phyloP scores from a whole-genome alignment of 2,888 invertebrate species.

The Leptopilina myrica region DNA sequence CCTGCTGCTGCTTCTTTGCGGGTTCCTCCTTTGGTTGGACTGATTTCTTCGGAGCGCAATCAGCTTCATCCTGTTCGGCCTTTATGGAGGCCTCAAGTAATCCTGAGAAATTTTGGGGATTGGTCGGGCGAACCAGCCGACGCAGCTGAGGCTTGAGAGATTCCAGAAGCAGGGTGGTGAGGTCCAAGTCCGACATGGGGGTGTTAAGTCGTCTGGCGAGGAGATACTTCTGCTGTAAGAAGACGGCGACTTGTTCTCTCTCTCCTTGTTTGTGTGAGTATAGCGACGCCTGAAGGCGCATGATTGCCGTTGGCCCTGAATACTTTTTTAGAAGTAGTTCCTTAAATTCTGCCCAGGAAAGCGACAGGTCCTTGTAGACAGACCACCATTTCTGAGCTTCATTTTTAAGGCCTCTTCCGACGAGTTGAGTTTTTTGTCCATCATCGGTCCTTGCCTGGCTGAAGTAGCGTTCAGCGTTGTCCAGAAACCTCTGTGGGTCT shows the following conservation, averaged over 20 bases:
- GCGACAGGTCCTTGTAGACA: too few relatives aligned
- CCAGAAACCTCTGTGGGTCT: too few relatives aligned
- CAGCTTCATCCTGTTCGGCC: not conserved
- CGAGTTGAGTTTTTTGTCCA: too few relatives aligned
- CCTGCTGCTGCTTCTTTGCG: too few relatives aligned
- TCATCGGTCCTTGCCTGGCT: too few relatives aligned
- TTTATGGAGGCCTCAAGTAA: not conserved
- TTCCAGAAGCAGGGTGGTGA: not conserved
- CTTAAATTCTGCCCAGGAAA: too few relatives aligned
- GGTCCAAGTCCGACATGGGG: not conserved
- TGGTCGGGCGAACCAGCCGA: too few relatives aligned
- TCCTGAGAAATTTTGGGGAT: not conserved
- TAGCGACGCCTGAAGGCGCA: not conserved
- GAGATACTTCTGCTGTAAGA: not conserved
- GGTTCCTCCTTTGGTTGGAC: too few relatives aligned
- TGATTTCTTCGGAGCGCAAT: not conserved
- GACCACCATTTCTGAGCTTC: too few relatives aligned
- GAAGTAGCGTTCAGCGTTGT: too few relatives aligned
- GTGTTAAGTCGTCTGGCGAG: not conserved
- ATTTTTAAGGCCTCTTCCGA: too few relatives aligned
- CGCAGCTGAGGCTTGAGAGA: not conserved
- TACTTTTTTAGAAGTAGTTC: not conserved
- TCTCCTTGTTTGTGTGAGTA: not conserved
- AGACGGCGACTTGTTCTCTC: not conserved
- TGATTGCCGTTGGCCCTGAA: not conserved